These are phyloP conservation scores for Spinus pinus DNA, from an alignment of 2,797 vertebrate genomes.

Conservation along the genomic window DNA sequence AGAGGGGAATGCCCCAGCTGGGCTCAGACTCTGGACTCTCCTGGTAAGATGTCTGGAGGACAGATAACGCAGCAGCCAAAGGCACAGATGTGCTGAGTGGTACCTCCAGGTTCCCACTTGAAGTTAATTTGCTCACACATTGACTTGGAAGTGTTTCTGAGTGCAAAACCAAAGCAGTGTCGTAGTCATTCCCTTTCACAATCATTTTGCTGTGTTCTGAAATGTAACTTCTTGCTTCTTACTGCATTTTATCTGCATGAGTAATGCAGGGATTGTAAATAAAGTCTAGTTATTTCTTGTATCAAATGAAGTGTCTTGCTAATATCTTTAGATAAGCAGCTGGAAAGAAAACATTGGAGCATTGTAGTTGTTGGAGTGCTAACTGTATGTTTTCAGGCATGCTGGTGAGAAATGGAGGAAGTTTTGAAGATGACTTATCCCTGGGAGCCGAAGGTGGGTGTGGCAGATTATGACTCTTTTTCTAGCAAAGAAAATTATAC, in stretches of 20 bases:
- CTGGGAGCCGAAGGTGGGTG: constrained; percentile 95
- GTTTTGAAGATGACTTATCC: constrained; percentile 99
- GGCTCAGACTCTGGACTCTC: neutral
- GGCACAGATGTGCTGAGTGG: neutral
- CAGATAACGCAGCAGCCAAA: neutral
- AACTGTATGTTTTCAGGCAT: constrained; percentile 72
- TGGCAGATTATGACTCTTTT: constrained; percentile 24
- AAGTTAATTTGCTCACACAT: neutral
- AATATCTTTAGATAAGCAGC: neutral
- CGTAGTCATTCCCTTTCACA: neutral
- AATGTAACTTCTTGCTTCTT: neutral
- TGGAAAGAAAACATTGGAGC: neutral
- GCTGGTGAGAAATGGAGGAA: constrained; percentile 88
- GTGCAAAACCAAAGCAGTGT: neutral
- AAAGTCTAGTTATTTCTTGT: neutral
- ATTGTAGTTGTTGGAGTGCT: constrained; percentile 25
- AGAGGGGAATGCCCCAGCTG: neutral
- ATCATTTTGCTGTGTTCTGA: neutral
- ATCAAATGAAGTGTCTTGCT: neutral
- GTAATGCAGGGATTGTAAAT: neutral
- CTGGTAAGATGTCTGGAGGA: constrained; percentile 19
- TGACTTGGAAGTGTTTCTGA: neutral
- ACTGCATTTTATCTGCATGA: neutral
- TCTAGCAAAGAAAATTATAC: neutral
- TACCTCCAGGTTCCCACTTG: neutral